Evolutionary conservation across 2,888 invertebrate genomes (phyloP), one percentile per base, ranked within the genome.

Genomic region (Dryobotodes eremita): DNA sequence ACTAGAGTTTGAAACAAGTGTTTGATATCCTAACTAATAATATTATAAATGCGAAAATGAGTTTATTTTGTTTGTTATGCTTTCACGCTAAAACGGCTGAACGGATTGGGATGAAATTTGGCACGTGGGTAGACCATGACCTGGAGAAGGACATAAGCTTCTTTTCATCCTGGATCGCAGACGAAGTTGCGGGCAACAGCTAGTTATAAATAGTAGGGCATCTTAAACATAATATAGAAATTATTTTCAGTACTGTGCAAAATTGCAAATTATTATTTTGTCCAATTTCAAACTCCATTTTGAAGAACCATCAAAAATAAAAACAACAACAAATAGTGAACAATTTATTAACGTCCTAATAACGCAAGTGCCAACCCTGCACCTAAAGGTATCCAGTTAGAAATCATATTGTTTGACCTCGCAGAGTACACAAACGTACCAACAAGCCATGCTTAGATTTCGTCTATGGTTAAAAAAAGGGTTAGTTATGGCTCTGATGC

Each of bases 321-420:
- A 66, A 26, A 0, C n/a, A 26, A 3, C 1, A n/a, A 3, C n/a
- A 36, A n/a, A n/a, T 17, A 2, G 11, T 23, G 23, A 26, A 71
- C 11, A 11, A 17, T 26, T 20, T 20, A 53, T 23, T 15, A n/a
- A 11, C 3, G n/a, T 42, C 6, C 3, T 53, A 23, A 31, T 31
- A 11, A n/a, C 2, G 11, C 20, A 31, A 23, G 57, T 66, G 81
- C 1, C 79, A 85, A 73, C 88, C 88, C 82, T 86, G 13, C 42
- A 57, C 0, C n/a, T 78, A 75, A 69, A 71, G 17, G 66, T 81
- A 80, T 70, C 75, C 61, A 80, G 79, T 79, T 72, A 71, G 71
- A 76, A 81, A 73, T 71, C 50, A 82, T 68, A 84, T 75, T 62
- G 68, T 71, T 55, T 88, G 88, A 86, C 89, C 89, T 88, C 83